Evolutionary conservation across 2,888 invertebrate species (phyloP), one percentile per base, ranked within the genome.

Genomic region (Zygaena filipendulae): DNA sequence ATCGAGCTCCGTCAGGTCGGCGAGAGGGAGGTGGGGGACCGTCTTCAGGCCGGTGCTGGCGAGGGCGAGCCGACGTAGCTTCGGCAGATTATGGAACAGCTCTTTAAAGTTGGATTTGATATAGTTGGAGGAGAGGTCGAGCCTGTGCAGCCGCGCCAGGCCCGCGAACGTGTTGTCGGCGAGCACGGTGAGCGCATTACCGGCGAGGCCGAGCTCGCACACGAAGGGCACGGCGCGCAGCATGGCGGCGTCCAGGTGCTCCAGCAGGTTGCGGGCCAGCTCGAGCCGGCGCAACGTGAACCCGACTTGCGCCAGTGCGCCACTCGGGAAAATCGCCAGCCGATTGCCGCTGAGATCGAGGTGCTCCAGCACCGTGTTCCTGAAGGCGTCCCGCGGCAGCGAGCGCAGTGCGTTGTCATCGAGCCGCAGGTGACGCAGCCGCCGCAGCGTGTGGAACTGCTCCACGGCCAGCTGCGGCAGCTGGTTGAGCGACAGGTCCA

Each of bases 151-250:
- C 39, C 87, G 85, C 19, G 86, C 83, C 11, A 92, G 70, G 30
- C 88, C 87, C 2, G 87, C 86, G 49, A 93, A 91, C 1, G 91
- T 90, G 52, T 90, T 91, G 53, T 92, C 92, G 0, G 91, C 88
- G 22, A 93, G 68, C 32, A 90, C 89, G 1, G 88, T 88, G 25
- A 92, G 80, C 38, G 86, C 85, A 59, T 93, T 93, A 40, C 79
- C 80, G 3, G 88, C 87, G 33, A 93, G 63, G 52, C 88, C 86
- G 16, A 93, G 72, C 39, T 86, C 85, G 26, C 87, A 85, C 12
- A 93, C 66, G 49, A 87, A 87, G 6, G 90, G 85, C 11, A 88
- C 59, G 1, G 57, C 43, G 22, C 52, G 87, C 45, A 92, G 90
- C 67, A 91, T 89, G 18, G 88, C 90, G 24, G 88, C 87, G 52